phyloP scores from a whole-genome alignment of 1,140 invertebrate species.

The Copidosoma floridanum region DNA sequence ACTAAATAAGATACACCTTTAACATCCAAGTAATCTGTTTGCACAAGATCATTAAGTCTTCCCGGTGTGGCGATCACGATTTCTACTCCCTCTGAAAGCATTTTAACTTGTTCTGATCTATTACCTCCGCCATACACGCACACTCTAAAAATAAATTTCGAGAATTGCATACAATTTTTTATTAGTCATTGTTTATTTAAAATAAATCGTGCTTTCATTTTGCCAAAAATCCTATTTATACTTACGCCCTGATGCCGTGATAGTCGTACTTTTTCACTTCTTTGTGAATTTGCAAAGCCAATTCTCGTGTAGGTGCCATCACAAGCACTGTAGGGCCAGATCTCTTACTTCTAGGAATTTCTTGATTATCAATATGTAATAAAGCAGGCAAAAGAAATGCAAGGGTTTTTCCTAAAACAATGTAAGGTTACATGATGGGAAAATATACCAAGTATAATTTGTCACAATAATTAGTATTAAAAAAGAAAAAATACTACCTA shows the following conservation, averaged over 20 bases:
- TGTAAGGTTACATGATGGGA: conserved; percentile 11
- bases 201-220: too few species aligned
- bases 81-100: conserved; percentile 72
- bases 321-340: conserved; percentile 82
- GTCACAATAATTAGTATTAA: background rate
- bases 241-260: conserved; percentile 76
- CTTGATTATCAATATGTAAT: conserved; percentile 83
- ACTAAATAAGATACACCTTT: conserved; percentile 81
- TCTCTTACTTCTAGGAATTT: conserved; percentile 64
- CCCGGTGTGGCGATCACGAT: conserved; percentile 89
- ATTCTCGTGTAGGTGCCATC: conserved; percentile 85
- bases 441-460: conserved; percentile 4
- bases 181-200: too few species aligned
- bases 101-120: conserved; percentile 71
- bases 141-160: conserved; percentile 63
- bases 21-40: conserved; percentile 66
- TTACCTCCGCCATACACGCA: conserved; percentile 85
- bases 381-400: conserved; percentile 89
- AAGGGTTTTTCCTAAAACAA: conserved; percentile 72
- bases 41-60: conserved; percentile 78
- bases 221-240: too few species aligned
- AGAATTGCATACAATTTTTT: conserved; percentile 5
- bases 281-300: conserved; percentile 87
- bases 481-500: conserved; percentile 60
- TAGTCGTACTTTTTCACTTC: conserved; percentile 87